Conservation (phyloP, 2,888 invertebrate species). For the Nezara viridula region DNA sequence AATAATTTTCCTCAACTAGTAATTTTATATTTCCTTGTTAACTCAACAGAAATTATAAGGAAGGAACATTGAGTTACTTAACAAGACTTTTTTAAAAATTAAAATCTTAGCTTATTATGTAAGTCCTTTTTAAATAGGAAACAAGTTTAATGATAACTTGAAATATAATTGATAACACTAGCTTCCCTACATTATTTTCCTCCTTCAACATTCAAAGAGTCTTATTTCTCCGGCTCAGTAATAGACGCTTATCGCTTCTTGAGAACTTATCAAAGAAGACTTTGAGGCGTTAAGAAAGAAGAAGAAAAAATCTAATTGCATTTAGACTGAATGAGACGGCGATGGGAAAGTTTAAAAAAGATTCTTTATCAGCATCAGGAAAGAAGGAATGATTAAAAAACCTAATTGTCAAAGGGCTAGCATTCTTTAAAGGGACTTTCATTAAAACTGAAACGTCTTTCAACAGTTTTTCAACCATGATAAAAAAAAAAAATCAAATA, state of each 20-base stretch:
- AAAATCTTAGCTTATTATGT: too few species aligned
- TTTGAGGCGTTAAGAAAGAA: neutral
- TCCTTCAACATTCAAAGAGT: neutral
- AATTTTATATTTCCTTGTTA: too few species aligned
- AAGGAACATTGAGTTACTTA: too few species aligned
- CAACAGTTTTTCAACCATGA: neutral
- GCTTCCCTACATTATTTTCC: neutral
- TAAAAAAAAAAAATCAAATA: neutral
- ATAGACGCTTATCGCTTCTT: neutral
- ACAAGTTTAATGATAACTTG: neutral
- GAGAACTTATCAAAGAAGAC: neutral
- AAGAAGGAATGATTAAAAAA: conserved; percentile 21
- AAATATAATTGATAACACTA: neutral
- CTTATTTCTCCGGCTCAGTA: neutral
- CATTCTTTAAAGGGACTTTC: neutral
- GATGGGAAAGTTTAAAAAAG: neutral
- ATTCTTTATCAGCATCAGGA: neutral
- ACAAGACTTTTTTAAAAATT: too few species aligned
- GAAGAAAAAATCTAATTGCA: neutral
- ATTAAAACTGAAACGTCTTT: conserved; percentile 9
- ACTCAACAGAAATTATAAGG: too few species aligned
- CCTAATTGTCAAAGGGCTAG: neutral
- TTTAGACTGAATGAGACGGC: neutral
- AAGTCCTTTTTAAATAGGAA: too few species aligned
- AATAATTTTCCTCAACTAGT: too few species aligned